Evolutionary conservation across 2,888 invertebrate genomes (phyloP), one percentile per base, ranked within the genome.

Genomic region (Junonia oenone): DNA sequence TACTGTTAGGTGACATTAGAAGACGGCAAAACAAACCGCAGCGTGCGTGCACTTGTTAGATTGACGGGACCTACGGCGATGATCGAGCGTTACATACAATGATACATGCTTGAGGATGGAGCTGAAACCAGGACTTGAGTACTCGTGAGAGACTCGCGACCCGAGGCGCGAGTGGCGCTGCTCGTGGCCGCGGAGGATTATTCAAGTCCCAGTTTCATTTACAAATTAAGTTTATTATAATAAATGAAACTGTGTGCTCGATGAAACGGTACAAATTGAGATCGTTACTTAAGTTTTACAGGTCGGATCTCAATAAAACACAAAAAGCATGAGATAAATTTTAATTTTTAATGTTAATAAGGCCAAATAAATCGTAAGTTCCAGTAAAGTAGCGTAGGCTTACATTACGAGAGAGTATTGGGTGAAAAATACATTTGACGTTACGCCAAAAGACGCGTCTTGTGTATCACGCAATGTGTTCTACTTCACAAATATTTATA

Each of bases 341-440:
- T 77, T 69, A 68, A 73, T 72, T 71, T 72, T 74, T 72, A 71
- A 67, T 74, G 89, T 89, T 89, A 89, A 87, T 89, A 78, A 81
- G 81, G 84, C 85, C 76, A 83, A 80, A 78, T 81, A 78, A 78
- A 76, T 69, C 65, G 68, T 71, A 71, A 80, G 77, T 72, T 77
- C 74, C 73, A 26, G 43, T 43, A 43, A 43, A 43, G 43, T 71
- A 83, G 85, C 76, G 76, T 85, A 87, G 83, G 85, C 81, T 86
- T 80, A 77, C 76, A 76, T 76, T 75, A 69, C 70, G 75, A 78
- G 73, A 87, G 89, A 90, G 90, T 88, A 88, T 89, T 90, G 90
- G 90, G 90, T 90, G 90, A 90, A 90, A 90, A 90, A 85, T 90
- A 90, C 89, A 85, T 87, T 76, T 81, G 81, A 82, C 79, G 78